Conservation (phyloP, 2,888 invertebrate species). For the Zaprionus obscuricornis region DNA sequence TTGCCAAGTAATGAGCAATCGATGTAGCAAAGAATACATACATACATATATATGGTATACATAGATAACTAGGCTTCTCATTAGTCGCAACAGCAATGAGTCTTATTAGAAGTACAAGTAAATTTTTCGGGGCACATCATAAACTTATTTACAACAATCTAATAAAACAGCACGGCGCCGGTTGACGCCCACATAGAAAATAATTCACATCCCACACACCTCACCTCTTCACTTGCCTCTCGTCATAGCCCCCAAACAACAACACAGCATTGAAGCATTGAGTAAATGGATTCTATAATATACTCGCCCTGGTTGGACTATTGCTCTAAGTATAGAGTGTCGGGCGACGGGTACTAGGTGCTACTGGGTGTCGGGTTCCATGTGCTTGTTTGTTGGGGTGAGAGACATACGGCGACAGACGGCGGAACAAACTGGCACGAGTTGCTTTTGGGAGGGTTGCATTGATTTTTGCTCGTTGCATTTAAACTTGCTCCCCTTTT, state of each 20-base stretch:
- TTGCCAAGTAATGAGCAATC: slow-evolving; percentile 19
- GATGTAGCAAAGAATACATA: too few species aligned
- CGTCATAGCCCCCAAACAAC: slow-evolving; percentile 10
- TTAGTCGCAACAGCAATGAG: slow-evolving; percentile 10
- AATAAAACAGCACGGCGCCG: slow-evolving; percentile 72
- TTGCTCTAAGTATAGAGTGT: too few species aligned
- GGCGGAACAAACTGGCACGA: slow-evolving; percentile 23
- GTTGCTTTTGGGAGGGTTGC: slow-evolving; percentile 74
- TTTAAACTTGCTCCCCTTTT: slow-evolving; percentile 78
- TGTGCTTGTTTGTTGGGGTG: background rate
- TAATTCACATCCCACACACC: background rate
- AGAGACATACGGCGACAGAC: background rate
- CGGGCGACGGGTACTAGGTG: background rate
- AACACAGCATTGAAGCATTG: background rate
- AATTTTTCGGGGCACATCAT: slow-evolving; percentile 60
- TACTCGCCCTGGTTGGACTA: slow-evolving; percentile 10
- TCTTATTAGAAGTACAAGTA: slow-evolving; percentile 20
- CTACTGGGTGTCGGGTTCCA: background rate
- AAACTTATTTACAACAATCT: slow-evolving; percentile 76
- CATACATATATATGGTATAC: too few species aligned
- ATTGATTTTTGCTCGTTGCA: slow-evolving; percentile 78
- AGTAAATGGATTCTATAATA: slow-evolving; percentile 55
- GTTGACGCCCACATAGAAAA: slow-evolving; percentile 54
- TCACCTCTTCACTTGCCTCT: too few species aligned
- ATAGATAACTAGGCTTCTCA: slow-evolving; percentile 27